These are phyloP conservation scores for Ctenochaetus hawaiiensis DNA, from an alignment of 2,797 vertebrate species.

Conservation along the genomic window DNA sequence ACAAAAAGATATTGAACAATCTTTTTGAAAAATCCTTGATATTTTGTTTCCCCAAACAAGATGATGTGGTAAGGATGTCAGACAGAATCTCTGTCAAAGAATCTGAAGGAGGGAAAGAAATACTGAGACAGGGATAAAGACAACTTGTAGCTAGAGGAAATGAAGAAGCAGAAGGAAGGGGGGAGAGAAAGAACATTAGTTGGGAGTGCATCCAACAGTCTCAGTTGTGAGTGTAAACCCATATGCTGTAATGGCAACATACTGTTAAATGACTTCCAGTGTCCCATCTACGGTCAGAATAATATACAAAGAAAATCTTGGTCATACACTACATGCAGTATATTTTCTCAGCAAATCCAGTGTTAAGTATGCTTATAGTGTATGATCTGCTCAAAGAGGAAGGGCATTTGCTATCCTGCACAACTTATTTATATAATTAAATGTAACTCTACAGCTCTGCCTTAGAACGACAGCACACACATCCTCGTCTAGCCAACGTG, in stretches of 20 bases:
- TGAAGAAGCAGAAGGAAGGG: constrained; percentile 51
- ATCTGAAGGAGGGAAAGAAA: background rate
- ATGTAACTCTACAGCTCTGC: background rate
- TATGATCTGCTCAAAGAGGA: background rate
- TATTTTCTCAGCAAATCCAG: background rate
- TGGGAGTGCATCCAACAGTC: constrained; percentile 54
- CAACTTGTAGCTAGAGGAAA: constrained; percentile 52
- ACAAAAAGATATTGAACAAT: background rate
- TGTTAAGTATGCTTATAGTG: background rate
- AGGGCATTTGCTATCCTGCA: background rate
- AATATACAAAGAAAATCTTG: constrained; percentile 28
- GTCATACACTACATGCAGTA: constrained; percentile 12
- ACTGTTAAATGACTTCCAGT: constrained; percentile 32
- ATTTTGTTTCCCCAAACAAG: too few relatives aligned
- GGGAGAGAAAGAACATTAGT: constrained; percentile 42
- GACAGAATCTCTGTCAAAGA: constrained; percentile 16
- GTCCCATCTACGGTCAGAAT: constrained; percentile 33
- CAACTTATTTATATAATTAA: constrained; percentile 22
- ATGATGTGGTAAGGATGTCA: background rate
- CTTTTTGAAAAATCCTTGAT: background rate
- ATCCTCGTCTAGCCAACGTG: constrained; percentile 7
- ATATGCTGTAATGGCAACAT: constrained; percentile 58
- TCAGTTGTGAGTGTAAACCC: constrained; percentile 59
- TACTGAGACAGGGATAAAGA: constrained; percentile 30
- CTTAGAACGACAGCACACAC: constrained; percentile 4